Evolutionary conservation across 2,888 invertebrate genomes (phyloP).

Genomic region (Lepidocyrtinus sp.): DNA sequence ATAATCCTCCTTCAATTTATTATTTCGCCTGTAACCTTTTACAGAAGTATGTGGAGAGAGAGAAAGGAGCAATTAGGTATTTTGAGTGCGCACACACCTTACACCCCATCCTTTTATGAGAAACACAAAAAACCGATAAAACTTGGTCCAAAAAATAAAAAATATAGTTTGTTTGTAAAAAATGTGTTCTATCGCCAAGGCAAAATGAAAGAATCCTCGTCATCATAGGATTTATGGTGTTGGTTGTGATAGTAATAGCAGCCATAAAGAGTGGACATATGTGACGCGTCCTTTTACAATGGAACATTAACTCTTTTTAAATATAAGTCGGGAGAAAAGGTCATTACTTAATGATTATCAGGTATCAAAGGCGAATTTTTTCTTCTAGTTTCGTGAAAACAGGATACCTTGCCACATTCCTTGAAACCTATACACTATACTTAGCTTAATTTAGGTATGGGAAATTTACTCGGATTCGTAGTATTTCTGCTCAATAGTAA

Average conservation of each 20-base stretch:
- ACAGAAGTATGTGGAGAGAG: neutral
- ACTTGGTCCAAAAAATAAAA: too few relatives aligned
- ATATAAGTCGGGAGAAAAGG: neutral
- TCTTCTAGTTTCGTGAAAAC: neutral
- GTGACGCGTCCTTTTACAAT: too few relatives aligned
- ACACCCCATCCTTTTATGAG: neutral
- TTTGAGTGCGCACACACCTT: neutral
- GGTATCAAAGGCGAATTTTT: neutral
- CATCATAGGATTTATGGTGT: too few relatives aligned
- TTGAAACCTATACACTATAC: neutral
- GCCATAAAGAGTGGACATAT: too few relatives aligned
- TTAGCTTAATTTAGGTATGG: conserved; percentile 14
- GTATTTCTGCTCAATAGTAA: too few relatives aligned
- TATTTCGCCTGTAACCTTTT: conserved; percentile 16
- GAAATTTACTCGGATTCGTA: too few relatives aligned
- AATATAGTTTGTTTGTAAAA: too few relatives aligned
- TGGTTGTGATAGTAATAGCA: too few relatives aligned
- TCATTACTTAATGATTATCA: conserved; percentile 7
- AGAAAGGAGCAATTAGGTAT: neutral
- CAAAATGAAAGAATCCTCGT: too few relatives aligned
- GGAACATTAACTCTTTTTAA: too few relatives aligned
- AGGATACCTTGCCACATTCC: conserved; percentile 15
- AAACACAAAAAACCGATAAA: neutral
- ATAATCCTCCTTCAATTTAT: neutral
- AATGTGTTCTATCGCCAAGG: too few relatives aligned